These are phyloP conservation scores for Leptinotarsa rubiginosa DNA, from an alignment of 2,888 invertebrate species.

Conservation along the genomic window DNA sequence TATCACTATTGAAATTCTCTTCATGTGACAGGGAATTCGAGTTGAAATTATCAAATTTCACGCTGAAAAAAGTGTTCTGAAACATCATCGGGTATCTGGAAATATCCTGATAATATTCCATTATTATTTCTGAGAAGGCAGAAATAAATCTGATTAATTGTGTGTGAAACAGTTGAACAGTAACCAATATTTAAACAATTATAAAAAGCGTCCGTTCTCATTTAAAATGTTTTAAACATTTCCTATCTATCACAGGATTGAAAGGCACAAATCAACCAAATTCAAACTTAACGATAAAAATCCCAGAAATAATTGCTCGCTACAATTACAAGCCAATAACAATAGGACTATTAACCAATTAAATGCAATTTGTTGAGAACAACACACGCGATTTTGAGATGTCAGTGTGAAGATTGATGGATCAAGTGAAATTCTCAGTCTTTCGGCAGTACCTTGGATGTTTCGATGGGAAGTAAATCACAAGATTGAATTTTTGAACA, in stretches of 20 bases:
- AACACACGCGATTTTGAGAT: constrained; percentile 63
- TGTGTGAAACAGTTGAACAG: constrained; percentile 24
- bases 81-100: neutral
- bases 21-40: neutral
- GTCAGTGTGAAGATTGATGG: constrained; percentile 62
- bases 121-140: constrained; percentile 3
- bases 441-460: constrained; percentile 45
- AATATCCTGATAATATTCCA: constrained; percentile 3
- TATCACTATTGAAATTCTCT: too few species aligned
- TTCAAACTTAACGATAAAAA: constrained; percentile 57
- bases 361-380: constrained; percentile 62
- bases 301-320: constrained; percentile 53
- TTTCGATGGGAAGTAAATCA: constrained; percentile 51
- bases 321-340: constrained; percentile 59
- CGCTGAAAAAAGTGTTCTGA: neutral
- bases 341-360: constrained; percentile 65
- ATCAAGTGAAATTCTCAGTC: constrained; percentile 52
- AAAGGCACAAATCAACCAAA: constrained; percentile 62
- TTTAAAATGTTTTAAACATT: constrained; percentile 39
- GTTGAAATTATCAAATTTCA: neutral
- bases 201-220: constrained; percentile 21
- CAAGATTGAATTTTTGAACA: constrained; percentile 36
- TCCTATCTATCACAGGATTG: constrained; percentile 64
- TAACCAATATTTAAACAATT: constrained; percentile 33
- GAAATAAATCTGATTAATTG: constrained; percentile 21